Base-by-base conservation (phyloP, 2,888 invertebrate genomes). In the Cyrtodaria siliqua region DNA sequence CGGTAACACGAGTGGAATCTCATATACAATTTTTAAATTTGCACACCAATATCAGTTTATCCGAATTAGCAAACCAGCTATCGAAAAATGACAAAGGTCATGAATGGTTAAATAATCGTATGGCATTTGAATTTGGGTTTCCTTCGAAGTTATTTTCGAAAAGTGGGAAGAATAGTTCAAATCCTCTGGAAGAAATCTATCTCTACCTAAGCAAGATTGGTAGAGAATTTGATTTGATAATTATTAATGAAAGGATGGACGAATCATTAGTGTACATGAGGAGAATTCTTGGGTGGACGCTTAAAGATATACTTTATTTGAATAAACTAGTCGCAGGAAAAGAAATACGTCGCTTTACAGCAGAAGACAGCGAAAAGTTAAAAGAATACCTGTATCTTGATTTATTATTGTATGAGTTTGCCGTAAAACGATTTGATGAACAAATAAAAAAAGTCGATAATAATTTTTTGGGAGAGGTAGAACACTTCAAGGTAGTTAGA, bases 221-320 rank as follows among this genome's bases (percentile, higher is more conserved):
- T 16, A 76, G 72, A 26, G 79, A 79, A 23, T 86, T 87, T 69
- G 57, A 82, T 38, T 63, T 88, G 12, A 79, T 88, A 2, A 61
- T 88, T 16, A 76, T 88, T 16, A 82, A 76, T 12, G 87, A 87
- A 53, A 73, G 76, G 40, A 85, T 86, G 76, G 81, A 85, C 38
- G 86, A 87, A 70, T 86, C 85, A 1, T 6, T 88, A 4, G 74
- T 88, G 16, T 68, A 85, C 0, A 64, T 88, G 62, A 84, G 74
- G 53, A 66, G 88, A 26, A 33, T 77, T 1, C 38, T 87, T 1
- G 63, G 73, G 1, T 88, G 88, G 88, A 20, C 61, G 0, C 50
- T 82, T 1, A 66, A 79, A 47, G 88, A 88, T 33, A 70, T 88
- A 12, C 12, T 88, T 2, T 86, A 82, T 52, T 44, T 71, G 18